These are phyloP conservation scores for Tauraco hartlaubi DNA, from an alignment of 2,797 vertebrate species.

Conservation along the genomic window DNA sequence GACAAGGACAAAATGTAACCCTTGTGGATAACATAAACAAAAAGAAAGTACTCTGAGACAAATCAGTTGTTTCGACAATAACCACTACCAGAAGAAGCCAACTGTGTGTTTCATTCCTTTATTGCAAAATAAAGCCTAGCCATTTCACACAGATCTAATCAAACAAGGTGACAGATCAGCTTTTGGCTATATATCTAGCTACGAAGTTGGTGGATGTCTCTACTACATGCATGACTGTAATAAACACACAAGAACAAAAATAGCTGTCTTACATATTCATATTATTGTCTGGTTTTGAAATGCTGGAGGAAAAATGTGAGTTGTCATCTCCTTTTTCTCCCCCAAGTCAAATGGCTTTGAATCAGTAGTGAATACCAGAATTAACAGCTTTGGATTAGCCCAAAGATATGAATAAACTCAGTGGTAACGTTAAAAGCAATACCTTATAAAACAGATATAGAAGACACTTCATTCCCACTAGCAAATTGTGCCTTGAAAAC, in stretches of 20 bases:
- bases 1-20: neutral
- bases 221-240: neutral
- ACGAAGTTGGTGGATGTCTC: neutral
- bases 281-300: neutral
- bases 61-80: neutral
- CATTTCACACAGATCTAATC: neutral
- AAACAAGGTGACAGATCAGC: neutral
- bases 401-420: neutral
- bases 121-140: neutral
- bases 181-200: constrained; percentile 4
- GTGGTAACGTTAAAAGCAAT: neutral
- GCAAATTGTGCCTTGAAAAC: neutral
- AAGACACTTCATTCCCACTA: neutral
- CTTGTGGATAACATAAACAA: neutral
- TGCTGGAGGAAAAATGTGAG: neutral
- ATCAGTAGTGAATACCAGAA: neutral
- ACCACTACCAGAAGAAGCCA: neutral
- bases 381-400: neutral
- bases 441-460: neutral
- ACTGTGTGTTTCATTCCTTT: neutral
- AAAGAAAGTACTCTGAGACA: neutral
- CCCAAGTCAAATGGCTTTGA: neutral
- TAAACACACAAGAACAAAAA: neutral
- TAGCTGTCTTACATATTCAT: neutral
- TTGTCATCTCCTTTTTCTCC: neutral